Base-by-base conservation (phyloP, 2,888 invertebrate species). In the Eupithecia inturbata region DNA sequence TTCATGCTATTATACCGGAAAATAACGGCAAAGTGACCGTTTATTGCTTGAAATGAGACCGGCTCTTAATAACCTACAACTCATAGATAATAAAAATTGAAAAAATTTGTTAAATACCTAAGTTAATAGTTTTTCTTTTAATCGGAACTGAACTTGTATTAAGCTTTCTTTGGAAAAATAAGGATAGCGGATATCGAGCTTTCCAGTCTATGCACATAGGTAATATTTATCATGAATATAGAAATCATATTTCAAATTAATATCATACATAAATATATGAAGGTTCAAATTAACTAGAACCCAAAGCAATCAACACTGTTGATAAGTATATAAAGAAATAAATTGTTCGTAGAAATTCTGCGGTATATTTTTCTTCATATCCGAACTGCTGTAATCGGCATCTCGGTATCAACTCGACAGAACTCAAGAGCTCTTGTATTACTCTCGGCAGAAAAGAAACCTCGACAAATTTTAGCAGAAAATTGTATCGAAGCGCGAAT, bases 1-100 rank as follows among this genome's bases (percentile, higher is more conserved):
- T n/a, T 64, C n/a, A n/a, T 33, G 63, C n/a, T 33, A 4, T 36
- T 19, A 33, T 33, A 22, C 31, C 63, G 67, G 66, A 62, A 69
- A 73, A 75, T 75, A 76, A 77, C 60, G 68, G 66, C 33, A 14
- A 33, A 41, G 71, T 53, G 26, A 28, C 63, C 33, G 63, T 36
- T 71, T 57, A 71, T 39, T 57, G 36, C 31, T 66, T 39, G 39
- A 53, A 73, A 68, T 53, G 66, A 41, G 63, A 66, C 33, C 62
- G 14, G 33, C 66, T 45, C 66, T 28, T 71, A 64, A 72, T 70
- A 62, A 49, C 69, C 22, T 63, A 67, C 62, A 72, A 75, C 71
- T 68, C 66, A 16, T 67, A 41, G 62, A 71, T 60, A 69, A 68
- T 71, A n/a, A n/a, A n/a, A n/a, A n/a, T n/a, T n/a, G n/a, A 31